These are phyloP conservation scores for Lethocerus indicus DNA, from an alignment of 1,140 invertebrate species.

Conservation along the genomic window DNA sequence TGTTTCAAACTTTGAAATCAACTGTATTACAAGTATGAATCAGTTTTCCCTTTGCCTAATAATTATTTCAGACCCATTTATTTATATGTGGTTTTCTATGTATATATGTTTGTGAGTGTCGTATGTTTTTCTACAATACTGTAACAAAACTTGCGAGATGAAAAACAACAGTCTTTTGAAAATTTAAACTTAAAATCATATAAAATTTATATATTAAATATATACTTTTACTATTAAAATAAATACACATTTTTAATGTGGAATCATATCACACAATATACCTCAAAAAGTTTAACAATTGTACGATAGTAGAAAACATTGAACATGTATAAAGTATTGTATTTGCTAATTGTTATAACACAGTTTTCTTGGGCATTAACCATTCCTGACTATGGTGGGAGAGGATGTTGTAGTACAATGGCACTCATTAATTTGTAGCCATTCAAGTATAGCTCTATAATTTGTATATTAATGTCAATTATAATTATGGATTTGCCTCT, in stretches of 20 bases:
- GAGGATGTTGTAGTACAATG: no score
- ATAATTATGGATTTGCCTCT: no score
- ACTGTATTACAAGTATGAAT: no score
- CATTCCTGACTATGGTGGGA: constrained; percentile 1
- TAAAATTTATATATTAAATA: constrained; percentile 10
- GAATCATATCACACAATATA: constrained; percentile 15
- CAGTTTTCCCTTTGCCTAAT: no score
- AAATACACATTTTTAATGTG: constrained; percentile 13
- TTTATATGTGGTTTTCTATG: no score
- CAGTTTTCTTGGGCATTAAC: constrained; percentile 3
- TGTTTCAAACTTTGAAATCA: no score
- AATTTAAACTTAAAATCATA: constrained; percentile 3
- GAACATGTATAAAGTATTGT: neutral
- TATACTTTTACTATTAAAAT: constrained; percentile 7
- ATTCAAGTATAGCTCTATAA: no score
- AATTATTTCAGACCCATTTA: no score
- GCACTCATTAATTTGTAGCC: no score
- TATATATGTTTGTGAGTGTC: constrained; percentile 3
- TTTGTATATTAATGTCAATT: no score
- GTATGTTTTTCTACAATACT: constrained; percentile 6
- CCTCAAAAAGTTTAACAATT: constrained; percentile 12
- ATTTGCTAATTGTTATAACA: neutral
- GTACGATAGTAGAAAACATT: constrained; percentile 8
- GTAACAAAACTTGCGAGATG: no score
- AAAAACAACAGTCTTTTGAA: neutral